Conservation (phyloP, 2,888 invertebrate genomes). For the Scaptomyza tumidula region DNA sequence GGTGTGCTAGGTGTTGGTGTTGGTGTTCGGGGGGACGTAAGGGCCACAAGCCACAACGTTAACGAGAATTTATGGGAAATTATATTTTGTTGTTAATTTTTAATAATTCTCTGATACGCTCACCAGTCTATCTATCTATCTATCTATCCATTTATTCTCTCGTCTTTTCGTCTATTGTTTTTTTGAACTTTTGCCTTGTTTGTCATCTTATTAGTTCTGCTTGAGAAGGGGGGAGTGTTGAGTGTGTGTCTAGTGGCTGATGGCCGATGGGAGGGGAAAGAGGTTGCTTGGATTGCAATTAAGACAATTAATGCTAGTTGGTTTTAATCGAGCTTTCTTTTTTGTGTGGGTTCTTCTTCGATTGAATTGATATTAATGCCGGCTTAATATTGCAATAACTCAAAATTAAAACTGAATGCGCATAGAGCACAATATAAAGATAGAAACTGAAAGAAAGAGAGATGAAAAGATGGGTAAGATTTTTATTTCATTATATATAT, state of each 20-base stretch:
- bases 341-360: slow-evolving; percentile 45
- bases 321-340: slow-evolving; percentile 35
- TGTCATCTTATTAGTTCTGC: slow-evolving; percentile 55
- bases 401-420: slow-evolving; percentile 52
- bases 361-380: slow-evolving; percentile 72
- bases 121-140: slow-evolving; percentile 8
- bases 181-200: slow-evolving; percentile 53
- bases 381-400: slow-evolving; percentile 68
- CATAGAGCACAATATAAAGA: background rate
- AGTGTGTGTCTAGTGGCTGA: background rate
- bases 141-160: slow-evolving; percentile 5
- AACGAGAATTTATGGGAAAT: slow-evolving; percentile 81
- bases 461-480: no score
- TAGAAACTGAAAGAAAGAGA: background rate
- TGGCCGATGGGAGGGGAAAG: slow-evolving; percentile 1
- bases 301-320: slow-evolving; percentile 63
- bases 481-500: no score
- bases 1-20: slow-evolving; percentile 22
- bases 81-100: slow-evolving; percentile 77
- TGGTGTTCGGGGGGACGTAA: background rate
- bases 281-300: slow-evolving; percentile 60
- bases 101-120: slow-evolving; percentile 63
- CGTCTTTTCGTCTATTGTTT: slow-evolving; percentile 51
- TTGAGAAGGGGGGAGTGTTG: background rate
- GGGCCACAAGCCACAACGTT: slow-evolving; percentile 44